Evolutionary conservation across 2,797 vertebrate species (phyloP).

Genomic region (Sebastes goodei): DNA sequence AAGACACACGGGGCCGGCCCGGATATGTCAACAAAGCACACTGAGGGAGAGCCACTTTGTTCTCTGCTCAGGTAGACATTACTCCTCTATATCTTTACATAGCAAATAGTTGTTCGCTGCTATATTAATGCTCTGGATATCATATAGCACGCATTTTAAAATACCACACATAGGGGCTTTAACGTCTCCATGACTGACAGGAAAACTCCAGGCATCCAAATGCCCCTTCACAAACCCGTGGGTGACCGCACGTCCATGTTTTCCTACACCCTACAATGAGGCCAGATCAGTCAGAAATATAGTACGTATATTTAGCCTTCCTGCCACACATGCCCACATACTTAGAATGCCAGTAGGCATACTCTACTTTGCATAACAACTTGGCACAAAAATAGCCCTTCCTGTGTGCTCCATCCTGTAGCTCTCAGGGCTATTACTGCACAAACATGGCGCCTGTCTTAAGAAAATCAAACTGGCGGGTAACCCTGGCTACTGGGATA

Average conservation of each 20-base stretch:
- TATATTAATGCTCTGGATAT: too few relatives aligned
- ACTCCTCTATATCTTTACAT: too few relatives aligned
- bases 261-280: constrained; percentile 10
- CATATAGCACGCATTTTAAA: neutral
- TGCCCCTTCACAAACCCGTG: constrained; percentile 2
- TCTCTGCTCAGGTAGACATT: too few relatives aligned
- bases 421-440: constrained; percentile 17
- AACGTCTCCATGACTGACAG: neutral
- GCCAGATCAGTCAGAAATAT: constrained; percentile 41
- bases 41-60: too few relatives aligned
- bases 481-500: constrained; percentile 20
- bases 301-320: constrained; percentile 73
- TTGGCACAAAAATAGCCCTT: constrained; percentile 73
- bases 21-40: too few relatives aligned
- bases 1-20: too few relatives aligned
- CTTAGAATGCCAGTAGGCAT: constrained; percentile 67
- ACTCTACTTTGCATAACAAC: constrained; percentile 75
- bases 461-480: constrained; percentile 33
- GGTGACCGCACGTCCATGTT: constrained; percentile 22
- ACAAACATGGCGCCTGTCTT: constrained; percentile 55
- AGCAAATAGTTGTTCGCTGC: too few relatives aligned
- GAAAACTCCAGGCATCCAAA: neutral
- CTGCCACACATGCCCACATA: constrained; percentile 65
- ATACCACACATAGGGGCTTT: neutral
- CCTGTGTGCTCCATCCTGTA: constrained; percentile 33